These are phyloP conservation scores for Trypoxylon attenuatum DNA, from an alignment of 2,888 invertebrate genomes.

Conservation along the genomic window DNA sequence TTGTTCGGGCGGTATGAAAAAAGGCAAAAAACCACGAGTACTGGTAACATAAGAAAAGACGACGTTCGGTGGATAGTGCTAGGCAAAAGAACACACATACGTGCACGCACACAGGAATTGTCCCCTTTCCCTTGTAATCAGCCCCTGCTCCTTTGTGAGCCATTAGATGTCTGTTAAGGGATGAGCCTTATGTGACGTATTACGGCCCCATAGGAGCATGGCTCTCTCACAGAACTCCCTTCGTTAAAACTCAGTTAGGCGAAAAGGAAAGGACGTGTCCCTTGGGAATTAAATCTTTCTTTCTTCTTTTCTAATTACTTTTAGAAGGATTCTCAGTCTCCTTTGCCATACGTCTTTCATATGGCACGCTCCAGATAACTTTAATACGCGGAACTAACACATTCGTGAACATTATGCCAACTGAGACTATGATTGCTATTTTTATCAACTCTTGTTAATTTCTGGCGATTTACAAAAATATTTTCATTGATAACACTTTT, in stretches of 20 bases:
- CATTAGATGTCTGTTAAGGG: conserved; percentile 63
- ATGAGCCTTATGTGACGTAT: conserved; percentile 62
- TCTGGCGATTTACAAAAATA: too few species aligned
- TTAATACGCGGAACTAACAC: too few species aligned
- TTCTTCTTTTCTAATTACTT: conserved; percentile 44
- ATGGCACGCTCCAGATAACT: too few species aligned
- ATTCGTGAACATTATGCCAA: too few species aligned
- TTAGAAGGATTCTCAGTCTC: conserved; percentile 22
- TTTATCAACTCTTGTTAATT: too few species aligned
- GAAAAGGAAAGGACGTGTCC: conserved; percentile 36
- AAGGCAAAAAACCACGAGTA: too few species aligned
- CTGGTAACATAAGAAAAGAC: too few species aligned
- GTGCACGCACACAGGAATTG: neutral
- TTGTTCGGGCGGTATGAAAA: too few species aligned
- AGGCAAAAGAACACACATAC: neutral
- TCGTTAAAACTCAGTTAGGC: conserved; percentile 56
- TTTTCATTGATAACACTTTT: too few species aligned
- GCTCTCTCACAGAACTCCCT: conserved; percentile 42
- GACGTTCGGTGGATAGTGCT: too few species aligned
- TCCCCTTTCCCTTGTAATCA: conserved; percentile 32
- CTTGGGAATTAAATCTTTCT: conserved; percentile 48
- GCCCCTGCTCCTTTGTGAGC: conserved; percentile 47
- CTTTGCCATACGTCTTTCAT: conserved; percentile 1
- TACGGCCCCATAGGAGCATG: conserved; percentile 43
- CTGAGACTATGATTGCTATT: too few species aligned